Conservation (phyloP, 2,888 invertebrate species). For the Megaustenia siamemsis region DNA sequence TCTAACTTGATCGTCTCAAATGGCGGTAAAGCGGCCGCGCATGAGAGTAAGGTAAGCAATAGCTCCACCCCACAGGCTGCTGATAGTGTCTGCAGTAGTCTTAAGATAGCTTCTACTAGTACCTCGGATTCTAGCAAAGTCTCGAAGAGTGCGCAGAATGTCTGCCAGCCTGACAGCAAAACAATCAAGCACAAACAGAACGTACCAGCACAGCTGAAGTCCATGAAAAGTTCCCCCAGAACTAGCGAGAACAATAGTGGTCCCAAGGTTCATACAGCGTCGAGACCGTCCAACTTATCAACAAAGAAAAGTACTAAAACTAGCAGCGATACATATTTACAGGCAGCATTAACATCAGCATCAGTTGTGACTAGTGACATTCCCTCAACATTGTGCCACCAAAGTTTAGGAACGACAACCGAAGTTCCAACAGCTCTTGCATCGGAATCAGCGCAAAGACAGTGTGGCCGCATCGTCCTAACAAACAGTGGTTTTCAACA, state of each 20-base stretch:
- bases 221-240: neutral
- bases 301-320: neutral
- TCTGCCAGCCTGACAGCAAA: neutral
- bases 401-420: too few relatives aligned
- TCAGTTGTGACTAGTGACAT: neutral
- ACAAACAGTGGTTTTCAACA: slow-evolving; percentile 38
- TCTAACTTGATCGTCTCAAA: neutral
- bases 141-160: neutral
- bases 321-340: neutral
- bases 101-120: neutral
- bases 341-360: neutral
- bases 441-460: neutral
- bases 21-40: neutral
- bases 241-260: neutral
- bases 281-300: too few relatives aligned
- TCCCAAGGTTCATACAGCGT: too few relatives aligned
- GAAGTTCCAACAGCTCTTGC: neutral
- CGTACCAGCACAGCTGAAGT: neutral
- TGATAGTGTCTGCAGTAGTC: neutral
- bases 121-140: neutral
- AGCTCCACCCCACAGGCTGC: too few relatives aligned
- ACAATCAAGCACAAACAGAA: neutral
- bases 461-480: slow-evolving; percentile 1
- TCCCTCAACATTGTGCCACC: neutral
- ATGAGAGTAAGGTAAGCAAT: neutral